Conservation (phyloP, 2,113 vertebrate species). For the Andinoacara biseriatus region DNA sequence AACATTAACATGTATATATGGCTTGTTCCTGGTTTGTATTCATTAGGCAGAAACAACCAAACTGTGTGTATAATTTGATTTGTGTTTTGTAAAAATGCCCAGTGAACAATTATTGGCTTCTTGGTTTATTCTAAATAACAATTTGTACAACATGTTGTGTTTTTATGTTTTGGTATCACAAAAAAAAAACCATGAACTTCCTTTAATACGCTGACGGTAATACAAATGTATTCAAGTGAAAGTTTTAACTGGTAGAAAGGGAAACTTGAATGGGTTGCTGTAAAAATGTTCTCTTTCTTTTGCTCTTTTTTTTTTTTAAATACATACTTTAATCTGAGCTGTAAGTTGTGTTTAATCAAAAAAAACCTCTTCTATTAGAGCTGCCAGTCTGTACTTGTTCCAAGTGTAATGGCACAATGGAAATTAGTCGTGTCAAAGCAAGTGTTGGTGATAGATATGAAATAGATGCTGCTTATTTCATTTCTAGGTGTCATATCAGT, state of each 20-base stretch:
- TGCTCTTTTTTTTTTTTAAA: not conserved
- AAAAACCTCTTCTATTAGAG: not conserved
- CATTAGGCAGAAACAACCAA: not conserved
- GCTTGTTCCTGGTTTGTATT: not conserved
- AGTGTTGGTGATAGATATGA: slow-evolving; percentile 13
- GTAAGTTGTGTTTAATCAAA: too few species aligned
- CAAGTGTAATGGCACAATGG: slow-evolving; percentile 4
- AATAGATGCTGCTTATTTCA: slow-evolving; percentile 28
- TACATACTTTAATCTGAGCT: not conserved
- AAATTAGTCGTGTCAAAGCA: slow-evolving; percentile 14
- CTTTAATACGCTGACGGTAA: not conserved
- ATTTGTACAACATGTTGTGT: too few species aligned
- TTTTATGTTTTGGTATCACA: not conserved
- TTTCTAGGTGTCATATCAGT: slow-evolving; percentile 13
- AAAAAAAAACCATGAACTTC: not conserved
- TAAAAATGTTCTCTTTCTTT: not conserved
- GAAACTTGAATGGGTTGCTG: not conserved
- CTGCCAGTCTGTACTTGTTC: not conserved
- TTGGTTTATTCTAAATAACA: not conserved
- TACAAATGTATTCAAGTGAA: not conserved
- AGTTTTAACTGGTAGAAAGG: not conserved
- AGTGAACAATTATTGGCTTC: not conserved
- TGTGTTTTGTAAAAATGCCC: not conserved
- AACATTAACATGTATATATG: not conserved
- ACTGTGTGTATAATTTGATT: not conserved